Conservation (phyloP, 2,888 invertebrate species). For the Catocala fraxini region DNA sequence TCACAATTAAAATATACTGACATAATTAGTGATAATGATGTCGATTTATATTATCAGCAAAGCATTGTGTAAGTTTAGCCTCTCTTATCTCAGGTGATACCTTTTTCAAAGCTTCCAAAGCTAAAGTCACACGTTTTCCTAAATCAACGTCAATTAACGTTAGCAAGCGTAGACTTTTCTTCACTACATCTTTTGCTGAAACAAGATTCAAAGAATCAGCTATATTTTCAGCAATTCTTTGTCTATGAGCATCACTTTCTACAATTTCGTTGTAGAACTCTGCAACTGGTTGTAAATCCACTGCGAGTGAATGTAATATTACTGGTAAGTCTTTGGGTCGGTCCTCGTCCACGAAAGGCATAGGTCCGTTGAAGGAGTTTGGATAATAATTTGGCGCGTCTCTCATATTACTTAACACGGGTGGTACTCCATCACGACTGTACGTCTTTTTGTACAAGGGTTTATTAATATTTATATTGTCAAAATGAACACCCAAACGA, state of each 20-base stretch:
- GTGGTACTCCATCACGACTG: slow-evolving; percentile 87
- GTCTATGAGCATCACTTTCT: slow-evolving; percentile 43
- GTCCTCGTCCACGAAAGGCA: slow-evolving; percentile 85
- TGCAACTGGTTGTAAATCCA: slow-evolving; percentile 88
- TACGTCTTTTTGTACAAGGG: slow-evolving; percentile 66
- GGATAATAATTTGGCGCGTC: slow-evolving; percentile 97
- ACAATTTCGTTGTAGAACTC: slow-evolving; percentile 89
- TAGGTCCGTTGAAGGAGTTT: slow-evolving; percentile 96
- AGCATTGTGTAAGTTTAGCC: slow-evolving; percentile 19
- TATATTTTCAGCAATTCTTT: slow-evolving; percentile 38
- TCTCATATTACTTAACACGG: slow-evolving; percentile 92
- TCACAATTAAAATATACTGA: too few species aligned
- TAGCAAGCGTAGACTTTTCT: slow-evolving; percentile 15
- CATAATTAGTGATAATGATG: neutral
- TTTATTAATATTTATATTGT: slow-evolving; percentile 66
- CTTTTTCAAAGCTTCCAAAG: slow-evolving; percentile 15
- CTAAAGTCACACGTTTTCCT: slow-evolving; percentile 12
- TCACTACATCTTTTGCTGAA: slow-evolving; percentile 24
- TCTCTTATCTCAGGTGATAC: slow-evolving; percentile 10
- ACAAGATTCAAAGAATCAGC: slow-evolving; percentile 24
- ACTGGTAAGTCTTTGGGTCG: slow-evolving; percentile 55
- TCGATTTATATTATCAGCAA: slow-evolving; percentile 7
- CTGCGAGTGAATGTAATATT: slow-evolving; percentile 57
- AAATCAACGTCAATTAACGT: slow-evolving; percentile 20
- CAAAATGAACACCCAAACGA: slow-evolving; percentile 68